Conservation (phyloP, 2,888 invertebrate species). For the Rhamphomyia laevipes region DNA sequence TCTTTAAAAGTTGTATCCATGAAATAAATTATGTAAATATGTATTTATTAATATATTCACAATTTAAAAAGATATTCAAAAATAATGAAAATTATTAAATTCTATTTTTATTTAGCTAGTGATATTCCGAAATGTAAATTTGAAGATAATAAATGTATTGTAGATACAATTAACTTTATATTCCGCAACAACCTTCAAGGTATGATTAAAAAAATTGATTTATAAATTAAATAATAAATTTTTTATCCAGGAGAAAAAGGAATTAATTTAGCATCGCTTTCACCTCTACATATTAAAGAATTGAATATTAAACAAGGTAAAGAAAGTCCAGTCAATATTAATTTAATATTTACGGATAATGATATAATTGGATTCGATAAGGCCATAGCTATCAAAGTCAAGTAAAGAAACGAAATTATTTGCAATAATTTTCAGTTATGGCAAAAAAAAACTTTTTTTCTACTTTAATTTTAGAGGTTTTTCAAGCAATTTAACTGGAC, state of each 20-base stretch:
- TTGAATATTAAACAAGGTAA: constrained; percentile 26
- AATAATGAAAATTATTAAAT: no score
- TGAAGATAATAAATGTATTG: constrained; percentile 15
- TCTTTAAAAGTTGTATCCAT: no score
- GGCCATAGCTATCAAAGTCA: constrained; percentile 18
- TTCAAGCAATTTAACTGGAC: neutral
- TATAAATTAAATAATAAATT: no score
- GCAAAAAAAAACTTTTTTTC: neutral
- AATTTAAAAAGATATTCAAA: no score
- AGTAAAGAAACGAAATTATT: constrained; percentile 17
- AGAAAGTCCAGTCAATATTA: constrained; percentile 30
- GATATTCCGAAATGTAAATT: constrained; percentile 14
- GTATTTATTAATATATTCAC: no score
- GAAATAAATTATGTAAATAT: no score
- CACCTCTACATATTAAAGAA: constrained; percentile 22
- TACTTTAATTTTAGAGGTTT: neutral
- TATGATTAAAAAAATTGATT: neutral
- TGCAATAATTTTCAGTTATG: no score
- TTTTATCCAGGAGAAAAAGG: constrained; percentile 15
- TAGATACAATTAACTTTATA: constrained; percentile 11
- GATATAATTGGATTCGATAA: constrained; percentile 20
- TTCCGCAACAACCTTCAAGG: constrained; percentile 7
- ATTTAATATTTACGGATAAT: constrained; percentile 26
- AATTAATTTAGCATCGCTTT: constrained; percentile 13
- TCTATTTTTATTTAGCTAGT: constrained; percentile 8